Percentiles rank a stretch among this genome's conserved stretches.
Evolutionary conservation across 2,888 invertebrate genomes (phyloP).

Genomic region (Omphaloscelis lunosa): DNA sequence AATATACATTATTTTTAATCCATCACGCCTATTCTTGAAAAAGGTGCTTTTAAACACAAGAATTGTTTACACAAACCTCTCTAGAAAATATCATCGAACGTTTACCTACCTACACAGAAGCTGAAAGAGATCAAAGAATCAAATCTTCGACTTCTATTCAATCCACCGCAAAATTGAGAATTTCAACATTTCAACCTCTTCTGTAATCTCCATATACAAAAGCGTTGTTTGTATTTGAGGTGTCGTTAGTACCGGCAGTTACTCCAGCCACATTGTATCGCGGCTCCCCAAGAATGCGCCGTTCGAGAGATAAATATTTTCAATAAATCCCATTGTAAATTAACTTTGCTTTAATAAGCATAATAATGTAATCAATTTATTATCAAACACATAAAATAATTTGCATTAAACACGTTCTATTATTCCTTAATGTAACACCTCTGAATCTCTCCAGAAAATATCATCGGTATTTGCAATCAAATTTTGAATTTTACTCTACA

Average conservation of each 20-base stretch:
- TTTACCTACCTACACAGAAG: too few relatives aligned
- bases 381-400: not conserved
- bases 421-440: not conserved
- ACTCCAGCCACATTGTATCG: conserved; percentile 75
- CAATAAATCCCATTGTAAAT: conserved; percentile 66
- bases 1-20: too few relatives aligned
- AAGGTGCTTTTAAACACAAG: too few relatives aligned
- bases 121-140: too few relatives aligned
- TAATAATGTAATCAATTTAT: not conserved
- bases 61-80: too few relatives aligned
- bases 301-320: conserved; percentile 87
- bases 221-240: conserved; percentile 58
- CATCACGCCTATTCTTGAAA: too few relatives aligned
- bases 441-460: not conserved
- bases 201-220: conserved; percentile 27
- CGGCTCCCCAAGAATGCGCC: conserved; percentile 69
- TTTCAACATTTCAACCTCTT: too few relatives aligned
- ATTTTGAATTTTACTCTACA: not conserved
- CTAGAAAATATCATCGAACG: too few relatives aligned
- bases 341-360: not conserved
- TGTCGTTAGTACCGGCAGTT: conserved; percentile 61
- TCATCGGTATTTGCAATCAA: not conserved
- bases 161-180: too few relatives aligned
- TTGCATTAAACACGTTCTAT: not conserved
- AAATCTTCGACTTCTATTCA: too few relatives aligned